Conservation (phyloP, 2,113 vertebrate species). For the Ptilorrhoa leucosticta region DNA sequence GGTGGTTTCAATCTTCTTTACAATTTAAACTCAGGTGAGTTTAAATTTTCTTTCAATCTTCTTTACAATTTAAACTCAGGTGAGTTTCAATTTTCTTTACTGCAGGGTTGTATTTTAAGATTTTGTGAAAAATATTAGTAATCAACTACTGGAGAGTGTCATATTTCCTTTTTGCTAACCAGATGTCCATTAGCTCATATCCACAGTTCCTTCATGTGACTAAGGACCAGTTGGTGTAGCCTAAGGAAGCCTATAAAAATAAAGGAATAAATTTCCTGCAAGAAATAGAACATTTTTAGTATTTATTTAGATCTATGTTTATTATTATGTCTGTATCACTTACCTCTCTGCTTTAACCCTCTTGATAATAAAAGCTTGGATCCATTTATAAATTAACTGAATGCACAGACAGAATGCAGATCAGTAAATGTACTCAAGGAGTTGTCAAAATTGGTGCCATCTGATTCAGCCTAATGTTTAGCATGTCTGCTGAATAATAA, state of each 20-base stretch:
- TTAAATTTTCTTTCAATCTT: background rate
- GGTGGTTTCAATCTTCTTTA: background rate
- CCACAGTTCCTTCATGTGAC: background rate
- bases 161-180: background rate
- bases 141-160: background rate
- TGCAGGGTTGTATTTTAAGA: background rate
- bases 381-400: background rate
- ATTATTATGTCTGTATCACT: background rate
- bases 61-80: background rate
- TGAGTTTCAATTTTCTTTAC: background rate
- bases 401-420: background rate
- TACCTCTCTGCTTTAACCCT: background rate
- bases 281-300: background rate
- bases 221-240: background rate
- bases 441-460: background rate
- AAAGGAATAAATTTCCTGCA: background rate
- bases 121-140: background rate
- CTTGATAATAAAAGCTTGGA: background rate
- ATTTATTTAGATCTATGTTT: background rate
- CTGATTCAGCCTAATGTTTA: background rate
- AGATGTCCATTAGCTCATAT: background rate
- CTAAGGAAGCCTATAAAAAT: background rate
- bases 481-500: background rate
- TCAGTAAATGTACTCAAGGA: background rate
- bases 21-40: background rate